These are phyloP conservation scores for Diadumene lineata DNA, from an alignment of 92 coral and sea anemone species.

Conservation along the genomic window DNA sequence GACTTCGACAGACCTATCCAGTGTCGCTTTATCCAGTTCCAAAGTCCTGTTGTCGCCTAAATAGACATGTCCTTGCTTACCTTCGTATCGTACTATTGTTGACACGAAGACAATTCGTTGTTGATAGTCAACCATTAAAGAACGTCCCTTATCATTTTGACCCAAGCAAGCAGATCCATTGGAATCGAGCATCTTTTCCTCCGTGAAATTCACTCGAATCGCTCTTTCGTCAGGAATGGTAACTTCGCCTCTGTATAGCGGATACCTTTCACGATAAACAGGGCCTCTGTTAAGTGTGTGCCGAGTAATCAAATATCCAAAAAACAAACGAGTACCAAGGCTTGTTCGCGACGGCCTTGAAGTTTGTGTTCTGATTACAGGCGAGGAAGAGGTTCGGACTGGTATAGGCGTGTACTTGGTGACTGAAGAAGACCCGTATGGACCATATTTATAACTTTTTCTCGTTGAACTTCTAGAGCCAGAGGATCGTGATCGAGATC, in stretches of 20 bases:
- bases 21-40: background rate
- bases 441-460: background rate
- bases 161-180: constrained; percentile 19
- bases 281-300: constrained; percentile 11
- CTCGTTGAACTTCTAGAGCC: background rate
- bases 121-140: background rate
- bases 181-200: constrained; percentile 29
- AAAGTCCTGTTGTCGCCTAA: constrained; percentile 30
- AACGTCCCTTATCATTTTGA: background rate
- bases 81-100: constrained; percentile 4
- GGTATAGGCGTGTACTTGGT: constrained; percentile 12
- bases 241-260: constrained; percentile 20
- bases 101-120: background rate
- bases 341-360: background rate
- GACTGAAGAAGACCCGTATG: background rate
- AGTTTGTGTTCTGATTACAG: constrained; percentile 19
- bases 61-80: background rate
- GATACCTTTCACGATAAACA: constrained; percentile 25
- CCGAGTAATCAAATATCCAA: constrained; percentile 35
- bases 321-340: background rate
- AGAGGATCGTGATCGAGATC: background rate
- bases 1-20: constrained; percentile 14
- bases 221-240: constrained; percentile 41
- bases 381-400: constrained; percentile 17
- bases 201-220: constrained; percentile 15